Evolutionary conservation across 2,797 vertebrate genomes (phyloP).

Genomic region (Leptoclinus maculatus): DNA sequence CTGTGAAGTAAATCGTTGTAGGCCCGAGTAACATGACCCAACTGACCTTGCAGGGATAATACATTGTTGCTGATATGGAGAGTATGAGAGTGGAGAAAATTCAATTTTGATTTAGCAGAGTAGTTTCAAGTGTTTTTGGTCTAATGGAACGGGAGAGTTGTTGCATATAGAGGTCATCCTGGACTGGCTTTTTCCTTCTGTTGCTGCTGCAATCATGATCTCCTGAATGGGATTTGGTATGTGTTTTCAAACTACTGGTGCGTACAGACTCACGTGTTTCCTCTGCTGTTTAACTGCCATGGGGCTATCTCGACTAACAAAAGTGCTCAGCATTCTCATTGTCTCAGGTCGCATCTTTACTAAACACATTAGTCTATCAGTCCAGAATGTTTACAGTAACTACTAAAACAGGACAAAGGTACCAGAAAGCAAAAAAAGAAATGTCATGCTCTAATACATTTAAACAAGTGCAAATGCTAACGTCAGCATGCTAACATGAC

Average conservation of each 20-base stretch:
- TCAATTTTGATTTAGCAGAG: constrained; percentile 78
- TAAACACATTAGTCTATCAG: background rate
- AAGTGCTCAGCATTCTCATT: background rate
- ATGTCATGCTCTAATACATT: no score
- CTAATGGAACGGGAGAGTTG: constrained; percentile 74
- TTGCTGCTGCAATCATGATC: constrained; percentile 49
- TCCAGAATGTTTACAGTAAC: no score
- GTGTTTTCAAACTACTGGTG: constrained; percentile 26
- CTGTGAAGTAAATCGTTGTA: constrained; percentile 64
- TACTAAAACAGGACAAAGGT: no score
- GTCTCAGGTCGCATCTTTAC: constrained; percentile 2
- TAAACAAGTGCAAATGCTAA: no score
- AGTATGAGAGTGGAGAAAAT: constrained; percentile 74
- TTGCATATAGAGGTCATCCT: constrained; percentile 75
- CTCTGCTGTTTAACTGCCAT: constrained; percentile 8
- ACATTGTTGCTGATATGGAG: constrained; percentile 77
- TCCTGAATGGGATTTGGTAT: constrained; percentile 49
- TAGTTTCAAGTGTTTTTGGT: constrained; percentile 76
- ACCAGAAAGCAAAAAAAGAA: no score
- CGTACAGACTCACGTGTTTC: background rate
- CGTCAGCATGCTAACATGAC: no score
- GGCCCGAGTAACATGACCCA: constrained; percentile 57
- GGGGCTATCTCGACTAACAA: background rate
- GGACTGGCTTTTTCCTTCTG: constrained; percentile 30
- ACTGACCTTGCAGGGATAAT: constrained; percentile 79